Percentiles rank a stretch among this genome's conserved stretches.
Conservation (phyloP, 2,888 invertebrate species). For the Diaprepes abbreviatus region DNA sequence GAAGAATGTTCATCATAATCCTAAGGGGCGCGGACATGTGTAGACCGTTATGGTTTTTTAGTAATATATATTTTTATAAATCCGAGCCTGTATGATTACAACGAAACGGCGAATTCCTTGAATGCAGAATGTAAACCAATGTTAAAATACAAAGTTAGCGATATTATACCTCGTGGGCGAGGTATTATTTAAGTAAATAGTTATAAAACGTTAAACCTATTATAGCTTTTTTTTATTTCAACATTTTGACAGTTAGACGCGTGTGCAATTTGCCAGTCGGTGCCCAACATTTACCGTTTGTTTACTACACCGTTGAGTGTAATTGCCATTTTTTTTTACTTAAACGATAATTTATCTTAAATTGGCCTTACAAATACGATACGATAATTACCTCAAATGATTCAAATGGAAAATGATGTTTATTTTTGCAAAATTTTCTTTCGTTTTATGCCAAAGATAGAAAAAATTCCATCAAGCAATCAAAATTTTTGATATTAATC, state of each 20-base stretch:
- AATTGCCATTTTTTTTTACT: too few species aligned
- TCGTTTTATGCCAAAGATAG: too few species aligned
- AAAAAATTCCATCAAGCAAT: too few species aligned
- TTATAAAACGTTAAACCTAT: background rate
- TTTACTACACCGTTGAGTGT: background rate
- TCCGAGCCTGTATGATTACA: background rate
- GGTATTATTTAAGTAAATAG: constrained; percentile 5
- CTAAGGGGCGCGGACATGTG: too few species aligned
- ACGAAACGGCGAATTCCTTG: background rate
- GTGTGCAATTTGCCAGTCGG: background rate
- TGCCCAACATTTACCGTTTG: background rate
- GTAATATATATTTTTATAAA: too few species aligned
- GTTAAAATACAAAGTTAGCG: constrained; percentile 9
- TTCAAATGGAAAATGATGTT: background rate
- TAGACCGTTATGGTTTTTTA: too few species aligned
- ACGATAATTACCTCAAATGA: background rate
- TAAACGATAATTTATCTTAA: background rate
- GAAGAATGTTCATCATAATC: too few species aligned
- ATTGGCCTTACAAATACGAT: background rate
- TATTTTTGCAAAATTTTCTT: too few species aligned
- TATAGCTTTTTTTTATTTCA: background rate
- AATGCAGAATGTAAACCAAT: background rate
- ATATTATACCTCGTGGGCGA: constrained; percentile 1
- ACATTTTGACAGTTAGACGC: background rate
- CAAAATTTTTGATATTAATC: too few species aligned